phyloP scores from a whole-genome alignment of 2,113 vertebrate genomes.

The Puma concolor region DNA sequence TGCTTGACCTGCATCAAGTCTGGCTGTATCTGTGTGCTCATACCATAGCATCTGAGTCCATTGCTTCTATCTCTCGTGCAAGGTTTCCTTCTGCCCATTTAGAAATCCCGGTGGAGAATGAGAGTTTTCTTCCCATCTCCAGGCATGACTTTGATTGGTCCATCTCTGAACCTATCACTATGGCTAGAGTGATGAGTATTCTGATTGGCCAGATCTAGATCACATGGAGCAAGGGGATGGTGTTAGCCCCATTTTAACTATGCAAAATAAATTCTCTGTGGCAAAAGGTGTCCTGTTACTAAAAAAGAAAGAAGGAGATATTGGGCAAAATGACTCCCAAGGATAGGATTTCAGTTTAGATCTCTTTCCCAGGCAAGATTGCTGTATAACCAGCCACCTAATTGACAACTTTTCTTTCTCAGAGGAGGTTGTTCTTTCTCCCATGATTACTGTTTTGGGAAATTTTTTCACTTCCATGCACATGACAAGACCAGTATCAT shows the following conservation, averaged over 20 bases:
- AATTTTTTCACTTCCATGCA: background rate
- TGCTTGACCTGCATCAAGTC: background rate
- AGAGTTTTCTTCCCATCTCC: background rate
- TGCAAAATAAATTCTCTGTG: background rate
- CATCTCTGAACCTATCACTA: background rate
- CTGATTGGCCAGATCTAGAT: background rate
- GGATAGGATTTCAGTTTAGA: background rate
- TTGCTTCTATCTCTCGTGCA: background rate
- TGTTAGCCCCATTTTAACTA: background rate
- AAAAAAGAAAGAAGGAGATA: background rate
- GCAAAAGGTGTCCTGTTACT: background rate
- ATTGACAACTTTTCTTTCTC: background rate
- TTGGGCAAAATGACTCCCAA: background rate
- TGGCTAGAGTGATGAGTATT: background rate
- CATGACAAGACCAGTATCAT: background rate
- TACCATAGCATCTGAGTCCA: background rate
- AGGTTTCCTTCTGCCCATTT: background rate
- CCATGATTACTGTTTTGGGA: background rate
- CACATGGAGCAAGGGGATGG: background rate
- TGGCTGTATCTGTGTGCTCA: background rate
- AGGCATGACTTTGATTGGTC: background rate
- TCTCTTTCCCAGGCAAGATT: background rate
- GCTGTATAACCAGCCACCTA: background rate
- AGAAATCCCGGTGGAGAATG: background rate
- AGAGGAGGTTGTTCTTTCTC: background rate